A percentile compares a stretch with the other conserved stretches of the same genome.
Evolutionary conservation across 2,113 vertebrate species (phyloP).

Genomic region (Phrynocephalus versicolor): DNA sequence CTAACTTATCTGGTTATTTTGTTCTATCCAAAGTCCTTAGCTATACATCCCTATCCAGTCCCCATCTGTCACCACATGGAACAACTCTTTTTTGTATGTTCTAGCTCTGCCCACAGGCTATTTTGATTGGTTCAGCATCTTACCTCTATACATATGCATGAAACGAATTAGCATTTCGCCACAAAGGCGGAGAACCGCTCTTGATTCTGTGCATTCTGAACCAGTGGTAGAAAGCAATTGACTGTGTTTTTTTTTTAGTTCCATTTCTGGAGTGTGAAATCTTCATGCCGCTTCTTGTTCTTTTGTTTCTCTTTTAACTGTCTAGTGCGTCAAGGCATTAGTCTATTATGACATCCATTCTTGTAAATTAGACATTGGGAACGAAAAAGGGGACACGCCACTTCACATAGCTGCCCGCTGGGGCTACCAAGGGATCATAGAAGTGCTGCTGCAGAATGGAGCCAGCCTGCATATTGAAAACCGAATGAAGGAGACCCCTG

Average conservation of each 20-base stretch:
- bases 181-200: background rate
- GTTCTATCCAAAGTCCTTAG: too few relatives aligned
- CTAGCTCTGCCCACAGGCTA: too few relatives aligned
- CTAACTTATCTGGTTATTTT: too few relatives aligned
- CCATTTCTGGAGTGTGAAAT: background rate
- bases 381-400: conserved; percentile 93
- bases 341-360: conserved; percentile 90
- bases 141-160: too few relatives aligned
- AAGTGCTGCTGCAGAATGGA: conserved; percentile 91
- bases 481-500: conserved; percentile 84
- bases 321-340: conserved; percentile 95
- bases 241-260: background rate
- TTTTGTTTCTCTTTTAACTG: conserved; percentile 40
- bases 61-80: too few relatives aligned
- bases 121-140: too few relatives aligned
- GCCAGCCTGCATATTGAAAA: conserved; percentile 83
- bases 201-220: too few relatives aligned
- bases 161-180: too few relatives aligned
- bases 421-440: conserved; percentile 94
- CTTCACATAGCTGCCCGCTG: conserved; percentile 93
- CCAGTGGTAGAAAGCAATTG: background rate
- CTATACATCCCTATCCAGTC: too few relatives aligned
- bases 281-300: background rate
- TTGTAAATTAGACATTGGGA: conserved; percentile 87
- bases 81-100: too few relatives aligned